Evolutionary conservation across 2,888 invertebrate genomes (phyloP), one percentile per base, ranked within the genome.

Genomic region (Amphipyra tragopoginis): DNA sequence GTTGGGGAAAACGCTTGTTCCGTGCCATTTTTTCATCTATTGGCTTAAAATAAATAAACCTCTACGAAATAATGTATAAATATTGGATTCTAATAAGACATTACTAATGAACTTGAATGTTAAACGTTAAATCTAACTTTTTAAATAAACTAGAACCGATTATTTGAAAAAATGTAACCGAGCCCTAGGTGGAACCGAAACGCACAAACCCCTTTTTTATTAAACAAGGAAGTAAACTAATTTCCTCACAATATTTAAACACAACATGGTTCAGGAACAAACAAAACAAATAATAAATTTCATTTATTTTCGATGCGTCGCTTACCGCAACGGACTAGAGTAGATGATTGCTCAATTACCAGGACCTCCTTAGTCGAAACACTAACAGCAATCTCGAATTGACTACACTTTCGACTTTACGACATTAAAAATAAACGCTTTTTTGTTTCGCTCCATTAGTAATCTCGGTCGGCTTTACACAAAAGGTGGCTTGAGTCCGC

Each of bases 291-390:
- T 90, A 89, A 85, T 87, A 87, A 91, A 88, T 84, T 92, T 91
- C 90, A 92, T 93, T 93, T 92, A 92, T 92, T 88, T 90, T 89
- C 86, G 84, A 90, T 90, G 89, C 91, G 89, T 87, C 86, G 92
- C 90, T 93, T 89, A 94, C 94, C 94, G 87, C 94, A 94, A 88
- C 87, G 85, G 90, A 84, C 90, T 93, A 91, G 93, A 93, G 92
- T 90, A 93, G 92, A 93, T 93, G 92, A 94, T 94, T 94, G 94
- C 93, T 94, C 94, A 93, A 94, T 94, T 93, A 94, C 91, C 86
- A 89, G 91, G 94, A 94, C 94, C 94, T 94, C 93, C 93, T 93
- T 93, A 93, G 94, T 91, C 87, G 93, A 93, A 87, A 86, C 88
- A 90, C 87, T 90, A 90, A 86, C 87, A 86, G 82, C 84, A 79